A percentile compares a stretch with the other conserved stretches of the same genome.
phyloP scores from a whole-genome alignment of 2,113 vertebrate genomes.

The Campylomormyrus tamandua region DNA sequence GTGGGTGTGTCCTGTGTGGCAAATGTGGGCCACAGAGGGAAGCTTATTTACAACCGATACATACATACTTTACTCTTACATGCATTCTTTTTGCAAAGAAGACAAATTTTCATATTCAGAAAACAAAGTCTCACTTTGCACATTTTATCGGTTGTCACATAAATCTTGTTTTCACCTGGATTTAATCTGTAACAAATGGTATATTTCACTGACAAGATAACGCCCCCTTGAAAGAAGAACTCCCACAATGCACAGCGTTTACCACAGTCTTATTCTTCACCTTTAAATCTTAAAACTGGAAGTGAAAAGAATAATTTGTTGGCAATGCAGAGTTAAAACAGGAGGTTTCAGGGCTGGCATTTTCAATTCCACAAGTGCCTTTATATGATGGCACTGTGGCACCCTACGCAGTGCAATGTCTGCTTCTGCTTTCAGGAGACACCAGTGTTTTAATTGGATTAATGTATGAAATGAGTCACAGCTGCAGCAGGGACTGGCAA shows the following conservation, averaged over 20 bases:
- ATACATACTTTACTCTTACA: background rate
- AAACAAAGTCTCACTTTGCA: background rate
- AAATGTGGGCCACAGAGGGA: background rate
- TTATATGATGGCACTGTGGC: slow-evolving; percentile 34
- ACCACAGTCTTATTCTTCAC: background rate
- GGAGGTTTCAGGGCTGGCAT: slow-evolving; percentile 23
- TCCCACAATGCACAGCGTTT: background rate
- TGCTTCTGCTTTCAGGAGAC: slow-evolving; percentile 43
- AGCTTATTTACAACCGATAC: background rate
- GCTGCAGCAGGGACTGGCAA: slow-evolving; percentile 57
- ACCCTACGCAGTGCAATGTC: slow-evolving; percentile 36
- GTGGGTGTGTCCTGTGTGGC: background rate
- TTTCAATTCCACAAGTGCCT: slow-evolving; percentile 28
- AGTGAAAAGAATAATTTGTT: background rate
- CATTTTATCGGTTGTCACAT: background rate
- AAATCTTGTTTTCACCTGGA: background rate
- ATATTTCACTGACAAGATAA: slow-evolving; percentile 1
- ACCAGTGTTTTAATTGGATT: slow-evolving; percentile 65
- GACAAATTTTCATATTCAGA: background rate
- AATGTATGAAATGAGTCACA: slow-evolving; percentile 66
- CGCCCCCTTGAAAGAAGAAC: background rate
- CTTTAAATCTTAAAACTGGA: slow-evolving; percentile 2
- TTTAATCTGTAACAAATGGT: background rate
- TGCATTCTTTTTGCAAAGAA: background rate
- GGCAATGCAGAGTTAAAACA: slow-evolving; percentile 13